Percentiles rank a stretch among this genome's conserved stretches.
phyloP scores from a whole-genome alignment of 2,113 vertebrate species.

The Polyodon spathula region DNA sequence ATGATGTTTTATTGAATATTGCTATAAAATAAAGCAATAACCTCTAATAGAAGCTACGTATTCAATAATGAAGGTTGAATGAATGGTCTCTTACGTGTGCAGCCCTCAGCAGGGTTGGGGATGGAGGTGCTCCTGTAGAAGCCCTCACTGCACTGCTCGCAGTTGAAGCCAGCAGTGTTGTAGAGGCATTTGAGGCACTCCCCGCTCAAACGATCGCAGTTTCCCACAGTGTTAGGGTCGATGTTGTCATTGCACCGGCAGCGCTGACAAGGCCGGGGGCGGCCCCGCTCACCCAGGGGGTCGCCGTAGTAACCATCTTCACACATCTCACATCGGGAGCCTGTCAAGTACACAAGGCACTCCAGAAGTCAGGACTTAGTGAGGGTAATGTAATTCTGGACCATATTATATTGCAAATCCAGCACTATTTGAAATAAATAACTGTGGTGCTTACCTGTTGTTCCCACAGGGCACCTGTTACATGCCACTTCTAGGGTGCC shows the following conservation, averaged over 20 bases:
- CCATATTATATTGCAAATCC: too few species aligned
- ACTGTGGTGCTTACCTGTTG: constrained; percentile 53
- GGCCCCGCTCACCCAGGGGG: constrained; percentile 46
- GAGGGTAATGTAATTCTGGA: too few species aligned
- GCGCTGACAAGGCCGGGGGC: constrained; percentile 49
- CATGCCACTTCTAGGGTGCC: constrained; percentile 53
- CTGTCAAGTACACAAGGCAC: constrained; percentile 42
- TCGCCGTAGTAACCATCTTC: constrained; percentile 73
- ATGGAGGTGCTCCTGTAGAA: constrained; percentile 62
- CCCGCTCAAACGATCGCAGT: constrained; percentile 64
- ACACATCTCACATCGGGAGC: constrained; percentile 69
- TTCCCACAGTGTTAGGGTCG: constrained; percentile 53
- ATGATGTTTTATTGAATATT: too few species aligned
- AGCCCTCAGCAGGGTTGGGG: constrained; percentile 40
- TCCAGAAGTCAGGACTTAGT: too few species aligned
- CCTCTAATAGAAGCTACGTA: too few species aligned
- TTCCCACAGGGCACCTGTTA: constrained; percentile 60
- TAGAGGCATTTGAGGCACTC: constrained; percentile 72
- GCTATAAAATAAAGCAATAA: too few species aligned
- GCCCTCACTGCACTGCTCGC: constrained; percentile 62
- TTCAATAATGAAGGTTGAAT: constrained; percentile 7
- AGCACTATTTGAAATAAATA: too few species aligned
- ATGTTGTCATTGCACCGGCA: constrained; percentile 69
- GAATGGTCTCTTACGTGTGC: constrained; percentile 51
- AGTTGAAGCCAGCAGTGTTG: constrained; percentile 64